Evolutionary conservation across 2,888 invertebrate species (phyloP), one percentile per base, ranked within the genome.

Genomic region (Thymelicus sylvestris): DNA sequence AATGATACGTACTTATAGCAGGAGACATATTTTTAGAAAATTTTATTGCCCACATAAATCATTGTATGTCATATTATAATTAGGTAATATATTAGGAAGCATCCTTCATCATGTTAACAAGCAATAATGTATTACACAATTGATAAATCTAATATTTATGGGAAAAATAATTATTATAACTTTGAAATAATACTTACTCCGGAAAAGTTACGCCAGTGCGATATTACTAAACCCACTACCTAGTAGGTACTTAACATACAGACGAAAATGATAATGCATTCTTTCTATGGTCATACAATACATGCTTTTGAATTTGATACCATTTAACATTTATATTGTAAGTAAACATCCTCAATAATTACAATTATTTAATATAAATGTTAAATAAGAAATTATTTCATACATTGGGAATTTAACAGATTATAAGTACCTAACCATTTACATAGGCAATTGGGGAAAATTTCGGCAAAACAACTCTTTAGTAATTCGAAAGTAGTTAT

Each of bases 21-120:
- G 93, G 93, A 93, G 93, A 93, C 93, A 93, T 93, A 93, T 93
- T 93, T 93, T 93, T 84, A 79, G 79, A 82, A 86, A 87, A 83
- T 82, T 86, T 86, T 82, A 92, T 93, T 93, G 93, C 93, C 93
- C 93, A 93, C 93, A 91, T 88, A 85, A 81, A 81, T 65, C 63
- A 62, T 68, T 47, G 67, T 52, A 64, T 59, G 57, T 63, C 38
- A 10, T 66, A 55, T 50, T 19, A 60, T 50, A 38, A 41, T 44
- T 59, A 52, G 24, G 19, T 52, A 55, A 55, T 55, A 55, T 15
- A 52, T 55, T 61, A 61, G 50, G 61, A 68, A 69, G 57, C 72
- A 64, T 65, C 64, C 69, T 64, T 69, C 64, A 48, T 12, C 55
- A 47, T 67, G 48, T n/a, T 48, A 44, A 57, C 31, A 55, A 24